phyloP scores from a whole-genome alignment of 1,140 invertebrate species.

The Papilio polyxenes region DNA sequence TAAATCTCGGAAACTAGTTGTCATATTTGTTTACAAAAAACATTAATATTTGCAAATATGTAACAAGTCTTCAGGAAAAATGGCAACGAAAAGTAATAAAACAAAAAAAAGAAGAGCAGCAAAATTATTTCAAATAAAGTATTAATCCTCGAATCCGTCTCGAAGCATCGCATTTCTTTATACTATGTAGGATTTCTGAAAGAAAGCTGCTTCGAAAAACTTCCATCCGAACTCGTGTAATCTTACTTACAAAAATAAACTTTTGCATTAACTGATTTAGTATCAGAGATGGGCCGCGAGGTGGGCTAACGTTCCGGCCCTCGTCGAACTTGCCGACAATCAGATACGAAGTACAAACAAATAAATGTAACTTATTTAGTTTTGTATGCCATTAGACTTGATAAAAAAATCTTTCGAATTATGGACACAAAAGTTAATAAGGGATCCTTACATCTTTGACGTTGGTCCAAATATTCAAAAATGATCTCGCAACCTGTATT shows the following conservation, averaged over 20 bases:
- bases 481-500: neutral
- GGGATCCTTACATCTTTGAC: neutral
- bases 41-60: conserved; percentile 2
- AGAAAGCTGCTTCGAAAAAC: conserved; percentile 74
- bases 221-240: conserved; percentile 77
- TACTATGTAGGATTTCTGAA: conserved; percentile 74
- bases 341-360: conserved; percentile 76
- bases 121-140: conserved; percentile 75
- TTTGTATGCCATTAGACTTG: conserved; percentile 43
- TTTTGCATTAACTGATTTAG: conserved; percentile 81
- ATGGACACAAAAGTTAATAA: neutral
- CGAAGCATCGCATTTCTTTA: conserved; percentile 61
- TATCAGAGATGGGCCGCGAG: conserved; percentile 70
- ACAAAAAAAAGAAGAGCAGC: conserved; percentile 42
- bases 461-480: neutral
- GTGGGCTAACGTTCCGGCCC: conserved; percentile 65
- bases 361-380: conserved; percentile 77
- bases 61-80: neutral
- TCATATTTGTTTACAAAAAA: neutral
- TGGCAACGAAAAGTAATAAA: conserved; percentile 26
- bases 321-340: conserved; percentile 69
- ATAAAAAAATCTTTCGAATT: neutral
- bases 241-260: conserved; percentile 83
- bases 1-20: neutral
- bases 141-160: conserved; percentile 72